Evolutionary conservation across 2,888 invertebrate species (phyloP).

Genomic region (Griposia aprilina): DNA sequence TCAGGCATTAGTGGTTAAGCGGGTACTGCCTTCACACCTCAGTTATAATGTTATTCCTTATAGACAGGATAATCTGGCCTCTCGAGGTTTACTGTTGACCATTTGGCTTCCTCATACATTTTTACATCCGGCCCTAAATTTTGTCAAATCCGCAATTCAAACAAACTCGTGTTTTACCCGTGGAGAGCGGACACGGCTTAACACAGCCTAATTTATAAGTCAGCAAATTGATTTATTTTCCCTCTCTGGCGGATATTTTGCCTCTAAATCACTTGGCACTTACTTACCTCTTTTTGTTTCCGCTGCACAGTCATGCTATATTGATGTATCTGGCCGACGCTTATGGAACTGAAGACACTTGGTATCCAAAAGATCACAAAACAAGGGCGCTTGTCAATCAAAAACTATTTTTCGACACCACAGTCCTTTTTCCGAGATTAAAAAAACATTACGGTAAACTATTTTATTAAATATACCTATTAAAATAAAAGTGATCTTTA

Average conservation of each 20-base stretch:
- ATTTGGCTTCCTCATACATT: background rate
- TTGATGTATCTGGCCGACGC: slow-evolving; percentile 87
- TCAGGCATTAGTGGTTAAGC: background rate
- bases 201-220: slow-evolving; percentile 48
- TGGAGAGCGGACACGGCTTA: slow-evolving; percentile 38
- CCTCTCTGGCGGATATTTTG: slow-evolving; percentile 34
- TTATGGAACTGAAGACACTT: slow-evolving; percentile 88
- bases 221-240: slow-evolving; percentile 46
- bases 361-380: slow-evolving; percentile 90
- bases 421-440: slow-evolving; percentile 84
- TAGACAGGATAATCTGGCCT: background rate
- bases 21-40: background rate
- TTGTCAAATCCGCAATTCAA: slow-evolving; percentile 36
- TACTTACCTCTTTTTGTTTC: slow-evolving; percentile 44
- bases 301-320: slow-evolving; percentile 86
- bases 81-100: background rate
- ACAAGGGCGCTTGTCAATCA: slow-evolving; percentile 89
- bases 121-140: slow-evolving; percentile 36
- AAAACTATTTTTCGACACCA: slow-evolving; percentile 88
- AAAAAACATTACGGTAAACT: slow-evolving; percentile 84
- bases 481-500: no score
- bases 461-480: background rate
- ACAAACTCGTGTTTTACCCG: slow-evolving; percentile 29
- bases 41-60: background rate
- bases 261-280: slow-evolving; percentile 41